phyloP scores from a whole-genome alignment of 2,888 invertebrate species.

The Cerastis leucographa region DNA sequence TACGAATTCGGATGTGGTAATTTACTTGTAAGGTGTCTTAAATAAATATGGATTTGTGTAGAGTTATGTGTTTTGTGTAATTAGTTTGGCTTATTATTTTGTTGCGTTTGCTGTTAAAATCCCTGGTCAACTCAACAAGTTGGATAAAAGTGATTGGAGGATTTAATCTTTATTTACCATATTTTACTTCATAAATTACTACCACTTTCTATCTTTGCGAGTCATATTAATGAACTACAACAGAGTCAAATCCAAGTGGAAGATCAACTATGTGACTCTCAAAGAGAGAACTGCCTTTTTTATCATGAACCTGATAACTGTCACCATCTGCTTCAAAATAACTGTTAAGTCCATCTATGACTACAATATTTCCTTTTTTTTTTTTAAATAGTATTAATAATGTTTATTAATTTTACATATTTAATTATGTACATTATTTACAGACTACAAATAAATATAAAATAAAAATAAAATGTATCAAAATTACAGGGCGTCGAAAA shows the following conservation, averaged over 20 bases:
- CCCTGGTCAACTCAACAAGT: background rate
- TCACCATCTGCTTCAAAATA: background rate
- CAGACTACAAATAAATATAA: no score
- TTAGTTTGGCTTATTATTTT: conserved; percentile 22
- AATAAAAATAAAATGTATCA: no score
- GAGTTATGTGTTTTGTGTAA: conserved; percentile 33
- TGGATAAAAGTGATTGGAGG: background rate
- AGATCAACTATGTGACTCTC: no score
- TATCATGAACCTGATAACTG: background rate
- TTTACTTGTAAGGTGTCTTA: conserved; percentile 34
- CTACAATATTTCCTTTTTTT: no score
- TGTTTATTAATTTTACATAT: no score
- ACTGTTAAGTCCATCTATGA: background rate
- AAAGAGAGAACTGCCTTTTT: background rate
- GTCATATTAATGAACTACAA: no score
- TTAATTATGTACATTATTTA: no score
- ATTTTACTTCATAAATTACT: background rate
- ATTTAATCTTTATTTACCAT: background rate
- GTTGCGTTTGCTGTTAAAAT: conserved; percentile 15
- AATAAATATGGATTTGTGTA: conserved; percentile 43
- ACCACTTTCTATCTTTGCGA: no score
- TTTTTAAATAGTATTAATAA: no score
- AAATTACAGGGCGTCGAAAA: no score
- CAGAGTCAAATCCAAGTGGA: no score
- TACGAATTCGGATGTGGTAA: conserved; percentile 30